phyloP scores from a whole-genome alignment of 2,797 vertebrate species.

The Malurus splendens region DNA sequence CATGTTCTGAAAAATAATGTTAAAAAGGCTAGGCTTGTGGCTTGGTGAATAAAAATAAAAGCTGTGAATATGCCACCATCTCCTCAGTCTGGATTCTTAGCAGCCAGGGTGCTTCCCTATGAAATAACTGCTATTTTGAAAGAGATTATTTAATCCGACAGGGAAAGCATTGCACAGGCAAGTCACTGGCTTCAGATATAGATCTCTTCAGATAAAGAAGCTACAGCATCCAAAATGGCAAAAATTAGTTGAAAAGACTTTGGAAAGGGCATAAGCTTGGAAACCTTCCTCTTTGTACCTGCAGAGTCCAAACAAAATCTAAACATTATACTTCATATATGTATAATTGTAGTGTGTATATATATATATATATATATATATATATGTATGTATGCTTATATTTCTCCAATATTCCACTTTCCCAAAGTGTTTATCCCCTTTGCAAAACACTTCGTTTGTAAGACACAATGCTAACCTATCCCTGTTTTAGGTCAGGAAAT shows the following conservation, averaged over 20 bases:
- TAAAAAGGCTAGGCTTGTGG: neutral
- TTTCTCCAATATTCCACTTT: neutral
- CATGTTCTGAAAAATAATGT: neutral
- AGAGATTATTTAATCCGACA: neutral
- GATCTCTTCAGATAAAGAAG: neutral
- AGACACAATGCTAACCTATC: neutral
- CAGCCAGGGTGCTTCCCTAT: neutral
- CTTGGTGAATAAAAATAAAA: neutral
- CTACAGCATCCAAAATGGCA: neutral
- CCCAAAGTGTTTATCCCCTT: neutral
- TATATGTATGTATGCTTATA: accelerated
- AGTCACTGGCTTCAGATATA: neutral
- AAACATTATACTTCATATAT: neutral
- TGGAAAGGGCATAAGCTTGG: neutral
- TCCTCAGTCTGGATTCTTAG: neutral
- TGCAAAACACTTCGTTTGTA: neutral
- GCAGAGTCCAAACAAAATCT: neutral
- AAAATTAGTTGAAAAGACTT: neutral
- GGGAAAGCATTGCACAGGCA: neutral
- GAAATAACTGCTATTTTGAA: neutral
- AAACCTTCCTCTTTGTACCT: neutral
- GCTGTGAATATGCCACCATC: neutral
- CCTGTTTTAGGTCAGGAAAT: neutral
- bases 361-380: too few relatives aligned
- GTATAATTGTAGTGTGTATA: neutral